Base-by-base conservation (phyloP, 2,113 vertebrate species). In the Scortum barcoo region DNA sequence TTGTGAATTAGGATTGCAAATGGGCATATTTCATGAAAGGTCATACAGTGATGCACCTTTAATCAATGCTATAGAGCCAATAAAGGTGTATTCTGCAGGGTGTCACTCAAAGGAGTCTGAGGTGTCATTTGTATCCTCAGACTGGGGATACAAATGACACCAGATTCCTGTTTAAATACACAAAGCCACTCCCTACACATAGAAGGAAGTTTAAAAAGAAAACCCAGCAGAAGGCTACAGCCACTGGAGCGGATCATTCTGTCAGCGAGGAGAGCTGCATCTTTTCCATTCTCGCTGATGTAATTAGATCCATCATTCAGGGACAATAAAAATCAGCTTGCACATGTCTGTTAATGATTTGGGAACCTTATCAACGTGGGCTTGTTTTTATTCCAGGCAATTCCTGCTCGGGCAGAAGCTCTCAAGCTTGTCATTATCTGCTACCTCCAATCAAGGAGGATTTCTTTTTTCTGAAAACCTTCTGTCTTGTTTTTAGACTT, bases 241-340 rank as follows among this genome's bases (percentile, higher is more conserved):
- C 16, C 20, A 48, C 22, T 36, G 36, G 38, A 61, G 8, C 22
- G 4, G 20, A 44, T 48, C 1, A 20, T 51, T 42, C 50, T 33
- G 56, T 11, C 12, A 48, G 17, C 0, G 1, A 62, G 50, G 17
- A 53, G 57, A 57, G 60, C 22, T 16, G 22, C 46, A 44, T 70
- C 38, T 3, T 61, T 62, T 75, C 28, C 60, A 73, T 53, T 54
- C 69, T 61, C 30, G 17, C 22, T 71, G 51, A 60, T 63, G 33
- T 75, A 76, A 88, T 86, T 88, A 80, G 28, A 87, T 78, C 28
- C 0, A 11, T 80, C 76, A 81, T 83, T 84, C 75, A 72, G 74
- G 54, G 80, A 86, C 46, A 76, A 76, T 72, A 46, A 68, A 90
- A 83, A 62, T 42, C 44, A 13, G 54, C 36, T 40, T 14, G 57